Percentiles rank a stretch among this genome's conserved stretches.
Conservation (phyloP, 2,113 vertebrate species). For the Rhinoderma darwinii region DNA sequence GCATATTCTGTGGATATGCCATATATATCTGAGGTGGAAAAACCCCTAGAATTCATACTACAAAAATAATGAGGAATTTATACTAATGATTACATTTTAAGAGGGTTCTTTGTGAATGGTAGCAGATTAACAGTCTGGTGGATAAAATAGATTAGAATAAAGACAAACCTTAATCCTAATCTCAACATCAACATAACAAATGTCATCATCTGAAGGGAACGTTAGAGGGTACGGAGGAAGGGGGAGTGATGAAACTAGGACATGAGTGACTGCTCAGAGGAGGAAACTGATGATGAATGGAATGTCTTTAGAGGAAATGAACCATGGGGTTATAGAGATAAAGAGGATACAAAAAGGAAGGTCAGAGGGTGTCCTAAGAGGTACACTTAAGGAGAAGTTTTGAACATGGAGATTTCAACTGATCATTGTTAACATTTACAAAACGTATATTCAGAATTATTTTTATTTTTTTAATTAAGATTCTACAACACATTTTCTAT, state of each 20-base stretch:
- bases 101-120: not conserved
- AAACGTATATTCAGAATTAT: too few relatives aligned
- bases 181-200: not conserved
- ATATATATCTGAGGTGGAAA: not conserved
- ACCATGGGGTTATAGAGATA: conserved; percentile 3
- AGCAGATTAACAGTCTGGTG: not conserved
- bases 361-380: not conserved
- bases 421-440: not conserved
- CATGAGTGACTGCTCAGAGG: not conserved
- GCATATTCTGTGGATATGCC: too few relatives aligned
- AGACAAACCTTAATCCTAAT: not conserved
- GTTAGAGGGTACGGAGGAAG: not conserved
- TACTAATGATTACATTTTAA: too few relatives aligned
- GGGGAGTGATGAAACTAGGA: conserved; percentile 9
- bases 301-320: conserved; percentile 21
- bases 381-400: not conserved
- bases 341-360: not conserved
- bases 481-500: too few relatives aligned
- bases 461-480: too few relatives aligned
- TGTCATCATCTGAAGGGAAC: not conserved
- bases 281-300: conserved; percentile 20
- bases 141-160: not conserved
- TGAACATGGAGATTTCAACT: not conserved
- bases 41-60: not conserved
- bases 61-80: too few relatives aligned